phyloP scores from a whole-genome alignment of 2,113 vertebrate genomes.

The Nesospiza acunhae region DNA sequence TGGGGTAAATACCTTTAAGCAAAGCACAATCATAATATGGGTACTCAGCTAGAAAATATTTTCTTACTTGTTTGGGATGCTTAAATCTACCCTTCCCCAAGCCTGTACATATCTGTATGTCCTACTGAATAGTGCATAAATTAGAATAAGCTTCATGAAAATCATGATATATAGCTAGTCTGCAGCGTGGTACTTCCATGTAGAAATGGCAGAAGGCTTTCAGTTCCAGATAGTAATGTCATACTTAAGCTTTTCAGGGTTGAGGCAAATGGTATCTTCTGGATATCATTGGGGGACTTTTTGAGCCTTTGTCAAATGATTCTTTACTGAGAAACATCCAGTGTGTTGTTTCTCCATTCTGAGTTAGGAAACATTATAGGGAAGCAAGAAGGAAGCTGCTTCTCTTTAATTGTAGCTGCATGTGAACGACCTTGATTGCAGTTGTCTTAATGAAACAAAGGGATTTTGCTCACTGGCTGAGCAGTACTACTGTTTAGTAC shows the following conservation, averaged over 20 bases:
- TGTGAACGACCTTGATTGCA: background rate
- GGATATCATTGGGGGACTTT: background rate
- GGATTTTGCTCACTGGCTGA: background rate
- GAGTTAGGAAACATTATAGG: background rate
- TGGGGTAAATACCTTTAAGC: constrained; percentile 51
- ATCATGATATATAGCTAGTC: background rate
- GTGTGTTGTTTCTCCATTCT: background rate
- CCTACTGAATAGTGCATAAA: background rate
- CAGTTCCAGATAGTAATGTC: background rate
- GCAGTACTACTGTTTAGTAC: background rate
- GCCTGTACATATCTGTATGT: background rate
- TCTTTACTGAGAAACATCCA: background rate
- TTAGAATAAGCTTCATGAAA: background rate
- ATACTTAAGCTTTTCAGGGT: background rate
- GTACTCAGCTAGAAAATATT: constrained; percentile 32
- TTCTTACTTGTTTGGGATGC: constrained; percentile 35
- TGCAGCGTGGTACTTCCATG: background rate
- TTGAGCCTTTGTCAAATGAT: background rate
- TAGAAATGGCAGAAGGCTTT: background rate
- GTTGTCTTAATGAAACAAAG: background rate
- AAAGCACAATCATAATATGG: background rate
- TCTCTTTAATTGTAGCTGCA: background rate
- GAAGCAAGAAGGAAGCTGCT: background rate
- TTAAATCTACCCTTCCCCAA: background rate
- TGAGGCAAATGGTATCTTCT: background rate